phyloP scores from a whole-genome alignment of 2,797 vertebrate species.

The Nannoperca obscura region DNA sequence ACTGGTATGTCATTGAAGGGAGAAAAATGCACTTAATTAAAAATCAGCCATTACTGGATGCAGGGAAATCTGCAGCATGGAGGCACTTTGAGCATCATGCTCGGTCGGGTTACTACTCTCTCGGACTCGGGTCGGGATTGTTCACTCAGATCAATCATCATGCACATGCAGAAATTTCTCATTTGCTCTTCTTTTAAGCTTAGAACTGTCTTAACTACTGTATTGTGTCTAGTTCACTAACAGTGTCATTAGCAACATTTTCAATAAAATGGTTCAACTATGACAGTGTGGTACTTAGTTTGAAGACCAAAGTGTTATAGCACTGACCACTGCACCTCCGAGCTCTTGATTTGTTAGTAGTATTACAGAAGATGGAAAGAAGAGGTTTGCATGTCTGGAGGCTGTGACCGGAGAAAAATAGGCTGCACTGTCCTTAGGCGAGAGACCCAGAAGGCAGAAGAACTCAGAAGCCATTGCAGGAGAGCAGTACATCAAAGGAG shows the following conservation, averaged over 20 bases:
- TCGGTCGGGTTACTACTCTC: too few relatives aligned
- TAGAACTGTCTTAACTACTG: too few relatives aligned
- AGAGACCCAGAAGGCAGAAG: constrained; percentile 3
- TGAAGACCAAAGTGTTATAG: background rate
- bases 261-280: too few relatives aligned
- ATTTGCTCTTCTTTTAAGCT: background rate
- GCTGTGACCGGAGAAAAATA: constrained; percentile 10
- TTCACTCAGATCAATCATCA: background rate
- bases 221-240: too few relatives aligned
- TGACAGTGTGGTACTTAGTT: too few relatives aligned
- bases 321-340: background rate
- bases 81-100: too few relatives aligned
- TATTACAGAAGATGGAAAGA: background rate
- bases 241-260: too few relatives aligned
- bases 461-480: constrained; percentile 28
- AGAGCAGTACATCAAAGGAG: constrained; percentile 37
- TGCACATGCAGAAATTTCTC: background rate
- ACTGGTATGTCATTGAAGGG: background rate
- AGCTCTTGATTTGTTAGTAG: background rate
- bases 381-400: constrained; percentile 4
- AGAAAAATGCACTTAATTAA: background rate
- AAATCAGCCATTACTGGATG: background rate
- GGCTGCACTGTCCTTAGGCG: constrained; percentile 4
- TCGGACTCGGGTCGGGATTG: too few relatives aligned
- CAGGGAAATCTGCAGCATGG: too few relatives aligned